Conservation (phyloP, 2,113 vertebrate genomes). For the Neotragus pygmaeus region DNA sequence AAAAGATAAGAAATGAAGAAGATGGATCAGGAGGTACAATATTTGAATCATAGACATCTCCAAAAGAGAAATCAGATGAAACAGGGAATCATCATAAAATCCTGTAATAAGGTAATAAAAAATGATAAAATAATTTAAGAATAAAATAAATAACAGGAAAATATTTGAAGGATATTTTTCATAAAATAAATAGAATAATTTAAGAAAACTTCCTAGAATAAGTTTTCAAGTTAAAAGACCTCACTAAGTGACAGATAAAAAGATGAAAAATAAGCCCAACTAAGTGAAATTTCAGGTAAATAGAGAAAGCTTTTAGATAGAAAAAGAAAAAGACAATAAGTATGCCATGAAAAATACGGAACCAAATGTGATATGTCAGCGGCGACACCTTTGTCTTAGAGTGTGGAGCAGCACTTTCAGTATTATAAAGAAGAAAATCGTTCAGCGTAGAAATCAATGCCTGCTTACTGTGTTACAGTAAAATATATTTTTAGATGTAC, state of each 20-base stretch:
- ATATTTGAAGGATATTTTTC: neutral
- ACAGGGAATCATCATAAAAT: neutral
- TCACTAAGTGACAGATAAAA: neutral
- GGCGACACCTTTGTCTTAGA: neutral
- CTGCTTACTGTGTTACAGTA: neutral
- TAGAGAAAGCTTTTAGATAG: neutral
- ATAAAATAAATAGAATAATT: neutral
- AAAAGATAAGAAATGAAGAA: neutral
- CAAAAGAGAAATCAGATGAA: neutral
- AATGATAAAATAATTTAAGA: neutral
- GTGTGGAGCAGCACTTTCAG: neutral
- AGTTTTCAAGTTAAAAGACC: neutral
- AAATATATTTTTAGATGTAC: neutral
- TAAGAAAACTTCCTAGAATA: neutral
- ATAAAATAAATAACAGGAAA: neutral
- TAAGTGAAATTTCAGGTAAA: constrained; percentile 5
- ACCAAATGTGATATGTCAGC: neutral
- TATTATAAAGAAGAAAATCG: neutral
- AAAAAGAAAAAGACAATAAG: neutral
- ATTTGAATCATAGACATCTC: neutral
- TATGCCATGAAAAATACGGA: neutral
- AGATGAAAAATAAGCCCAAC: neutral
- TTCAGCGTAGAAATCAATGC: neutral
- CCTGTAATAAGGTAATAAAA: neutral
- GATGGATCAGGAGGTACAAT: neutral